Evolutionary conservation across 1,140 invertebrate species (phyloP).

Genomic region (Apis florea): DNA sequence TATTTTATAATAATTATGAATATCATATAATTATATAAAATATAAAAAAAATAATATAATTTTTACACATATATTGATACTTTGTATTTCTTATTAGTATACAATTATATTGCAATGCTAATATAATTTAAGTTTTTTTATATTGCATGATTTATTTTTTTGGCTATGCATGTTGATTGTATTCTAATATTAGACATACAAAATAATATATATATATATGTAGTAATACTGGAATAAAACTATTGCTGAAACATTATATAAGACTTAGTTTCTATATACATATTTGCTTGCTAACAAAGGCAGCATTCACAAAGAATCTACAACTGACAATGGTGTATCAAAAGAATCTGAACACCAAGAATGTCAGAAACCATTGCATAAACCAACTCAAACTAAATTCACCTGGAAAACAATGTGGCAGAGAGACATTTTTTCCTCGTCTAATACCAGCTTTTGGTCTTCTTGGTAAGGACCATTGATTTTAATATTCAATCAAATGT

Average conservation of each 20-base stretch:
- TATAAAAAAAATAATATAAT: not conserved
- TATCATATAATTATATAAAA: not conserved
- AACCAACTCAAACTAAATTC: conserved; percentile 73
- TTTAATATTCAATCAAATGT: conserved; percentile 47
- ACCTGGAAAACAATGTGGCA: conserved; percentile 74
- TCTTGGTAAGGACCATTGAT: conserved; percentile 71
- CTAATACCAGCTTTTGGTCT: conserved; percentile 74
- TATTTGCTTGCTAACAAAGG: conserved; percentile 72
- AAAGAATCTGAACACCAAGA: conserved; percentile 64
- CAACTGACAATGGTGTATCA: conserved; percentile 50
- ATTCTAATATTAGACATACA: conserved; percentile 29
- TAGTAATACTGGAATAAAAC: conserved; percentile 43
- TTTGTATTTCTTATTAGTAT: conserved; percentile 1
- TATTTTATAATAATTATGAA: not conserved
- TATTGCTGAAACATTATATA: conserved; percentile 39
- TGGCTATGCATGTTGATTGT: conserved; percentile 18
- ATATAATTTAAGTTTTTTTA: conserved; percentile 35
- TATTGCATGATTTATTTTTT: conserved; percentile 44
- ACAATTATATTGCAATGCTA: not conserved
- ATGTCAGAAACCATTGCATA: conserved; percentile 63
- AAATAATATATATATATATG: conserved; percentile 18
- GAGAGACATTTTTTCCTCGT: conserved; percentile 70
- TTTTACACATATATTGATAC: conserved; percentile 1
- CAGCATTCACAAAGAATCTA: conserved; percentile 63
- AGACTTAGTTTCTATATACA: conserved; percentile 58